A percentile compares a stretch with the other conserved stretches of the same genome.
phyloP scores from a whole-genome alignment of 92 coral and sea anemone genomes.

The Chrysogorgia sp. region DNA sequence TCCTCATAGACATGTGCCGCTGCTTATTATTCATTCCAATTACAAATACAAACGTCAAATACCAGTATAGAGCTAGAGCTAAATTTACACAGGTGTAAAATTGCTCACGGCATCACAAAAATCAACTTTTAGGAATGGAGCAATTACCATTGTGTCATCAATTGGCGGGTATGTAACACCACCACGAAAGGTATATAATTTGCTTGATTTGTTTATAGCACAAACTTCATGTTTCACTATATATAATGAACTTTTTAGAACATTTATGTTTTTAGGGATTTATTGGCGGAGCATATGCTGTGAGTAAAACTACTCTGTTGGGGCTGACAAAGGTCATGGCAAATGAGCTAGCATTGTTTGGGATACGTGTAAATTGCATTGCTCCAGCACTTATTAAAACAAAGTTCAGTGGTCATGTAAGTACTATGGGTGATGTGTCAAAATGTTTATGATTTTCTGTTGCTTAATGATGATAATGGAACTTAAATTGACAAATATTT shows the following conservation, averaged over 20 bases:
- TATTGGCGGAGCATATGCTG: constrained; percentile 83
- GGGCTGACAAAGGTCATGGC: constrained; percentile 83
- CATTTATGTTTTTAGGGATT: constrained; percentile 63
- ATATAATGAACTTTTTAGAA: not conserved
- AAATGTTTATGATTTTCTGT: not conserved
- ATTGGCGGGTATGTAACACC: constrained; percentile 71
- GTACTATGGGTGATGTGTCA: not conserved
- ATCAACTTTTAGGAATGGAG: not conserved
- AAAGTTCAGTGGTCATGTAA: constrained; percentile 81
- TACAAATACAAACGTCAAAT: too few relatives aligned
- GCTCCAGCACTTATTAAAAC: constrained; percentile 94
- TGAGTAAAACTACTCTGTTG: constrained; percentile 89
- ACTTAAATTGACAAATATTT: not conserved
- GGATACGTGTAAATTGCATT: constrained; percentile 85
- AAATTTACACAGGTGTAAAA: not conserved
- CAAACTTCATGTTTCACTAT: too few relatives aligned
- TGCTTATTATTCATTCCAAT: too few relatives aligned
- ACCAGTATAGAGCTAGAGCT: too few relatives aligned
- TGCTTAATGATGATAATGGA: not conserved
- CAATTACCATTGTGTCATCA: constrained; percentile 82
- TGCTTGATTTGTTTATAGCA: too few relatives aligned
- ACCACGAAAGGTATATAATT: too few relatives aligned
- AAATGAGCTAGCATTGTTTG: constrained; percentile 70
- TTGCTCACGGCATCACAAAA: too few relatives aligned
- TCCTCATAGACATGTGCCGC: too few relatives aligned